Base-by-base conservation (phyloP, 2,888 invertebrate species). In the Theretra japonica region DNA sequence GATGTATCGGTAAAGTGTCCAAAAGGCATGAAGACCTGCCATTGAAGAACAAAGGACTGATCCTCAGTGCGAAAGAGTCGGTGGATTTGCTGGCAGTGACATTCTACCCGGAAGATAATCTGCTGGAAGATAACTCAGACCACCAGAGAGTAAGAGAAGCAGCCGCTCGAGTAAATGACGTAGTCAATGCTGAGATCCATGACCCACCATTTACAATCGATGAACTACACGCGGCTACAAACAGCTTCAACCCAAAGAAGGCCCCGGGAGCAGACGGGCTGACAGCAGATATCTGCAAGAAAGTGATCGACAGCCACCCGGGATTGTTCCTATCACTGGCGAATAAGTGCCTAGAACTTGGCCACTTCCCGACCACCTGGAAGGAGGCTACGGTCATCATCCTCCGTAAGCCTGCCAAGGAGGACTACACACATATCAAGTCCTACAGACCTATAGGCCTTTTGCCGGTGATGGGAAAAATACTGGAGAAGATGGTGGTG, bases 181-280 rank as follows among this genome's bases (percentile, higher is more conserved):
- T 28, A 28, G 28, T 28, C 28, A 28, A 28, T 28, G 28, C 28
- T 28, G 28, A 70, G 28, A 57, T 68, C 0, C 59, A 69, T 4
- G 73, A 71, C 65, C 78, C 72, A n/a, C 75, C 72, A 0, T 75
- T 74, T 28, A 77, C 76, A 0, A 15, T 6, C 1, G 33, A 21
- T 4, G 76, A 79, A 41, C 25, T 77, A 25, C 65, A 71, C 0
- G 17, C 15, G 1, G 70, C 73, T 0, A 28, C 73, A 0, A 5
- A 58, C 0, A 25, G 30, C 15, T 70, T 75, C 0, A 73, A 75
- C 48, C 76, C 74, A 0, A 76, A 76, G 23, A 78, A 77, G 28
- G 78, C 78, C 0, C 79, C 79, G 0, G 79, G 78, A 5, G 53
- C 62, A 2, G 78, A 80, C 8, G 76, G 78, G 1, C 33, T 77